Conservation (phyloP, 92 coral and sea anemone genomes). For the Ricordea florida region DNA sequence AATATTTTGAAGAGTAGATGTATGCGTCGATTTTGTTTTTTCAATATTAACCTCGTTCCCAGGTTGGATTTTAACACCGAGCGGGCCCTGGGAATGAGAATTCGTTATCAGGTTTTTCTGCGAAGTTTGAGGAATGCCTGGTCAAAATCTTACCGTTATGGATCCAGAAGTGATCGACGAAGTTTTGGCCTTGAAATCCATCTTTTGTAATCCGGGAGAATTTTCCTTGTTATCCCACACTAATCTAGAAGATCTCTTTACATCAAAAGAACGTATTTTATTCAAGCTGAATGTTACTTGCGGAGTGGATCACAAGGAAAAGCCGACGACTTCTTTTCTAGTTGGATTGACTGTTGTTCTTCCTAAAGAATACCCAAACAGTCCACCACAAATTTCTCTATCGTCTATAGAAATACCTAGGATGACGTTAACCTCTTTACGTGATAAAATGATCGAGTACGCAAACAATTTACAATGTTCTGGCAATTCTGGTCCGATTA, state of each 20-base stretch:
- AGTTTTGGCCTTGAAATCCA: constrained; percentile 78
- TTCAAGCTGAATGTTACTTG: constrained; percentile 16
- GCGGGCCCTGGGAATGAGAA: too few species aligned
- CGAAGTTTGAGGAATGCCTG: constrained; percentile 30
- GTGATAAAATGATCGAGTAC: constrained; percentile 35
- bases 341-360: constrained; percentile 57
- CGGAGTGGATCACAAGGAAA: neutral
- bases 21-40: too few species aligned
- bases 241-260: neutral
- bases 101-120: constrained; percentile 34
- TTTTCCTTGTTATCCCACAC: constrained; percentile 34
- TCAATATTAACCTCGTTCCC: too few species aligned
- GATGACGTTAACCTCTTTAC: constrained; percentile 42
- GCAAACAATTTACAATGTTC: constrained; percentile 13
- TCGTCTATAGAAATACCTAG: constrained; percentile 70
- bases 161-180: constrained; percentile 50
- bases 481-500: constrained; percentile 60
- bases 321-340: too few species aligned
- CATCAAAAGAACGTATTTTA: constrained; percentile 4
- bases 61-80: too few species aligned
- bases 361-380: constrained; percentile 59
- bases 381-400: constrained; percentile 74
- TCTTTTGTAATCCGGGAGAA: constrained; percentile 85
- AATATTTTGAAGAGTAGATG: too few species aligned
- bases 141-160: constrained; percentile 9